A percentile compares a stretch with the other conserved stretches of the same genome.
Conservation (phyloP, 2,888 invertebrate species). For the Campaea margaritaria region DNA sequence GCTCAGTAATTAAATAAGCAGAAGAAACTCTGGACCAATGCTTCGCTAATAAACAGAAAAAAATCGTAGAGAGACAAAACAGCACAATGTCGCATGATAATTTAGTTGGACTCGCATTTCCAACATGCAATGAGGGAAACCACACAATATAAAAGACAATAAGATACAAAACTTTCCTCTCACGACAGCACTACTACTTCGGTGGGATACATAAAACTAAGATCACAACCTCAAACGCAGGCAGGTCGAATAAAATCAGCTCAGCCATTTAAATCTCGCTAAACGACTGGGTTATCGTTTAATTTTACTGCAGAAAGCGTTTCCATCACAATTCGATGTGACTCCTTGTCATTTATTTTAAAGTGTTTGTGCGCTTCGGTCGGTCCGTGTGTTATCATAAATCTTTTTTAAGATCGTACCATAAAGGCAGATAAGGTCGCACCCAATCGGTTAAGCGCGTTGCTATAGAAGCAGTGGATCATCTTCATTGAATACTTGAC, state of each 20-base stretch:
- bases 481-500: background rate
- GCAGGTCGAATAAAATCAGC: conserved; percentile 74
- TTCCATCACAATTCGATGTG: conserved; percentile 84
- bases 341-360: conserved; percentile 85
- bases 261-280: conserved; percentile 82
- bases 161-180: conserved; percentile 31
- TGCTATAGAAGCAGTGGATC: conserved; percentile 12
- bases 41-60: background rate
- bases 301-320: conserved; percentile 85
- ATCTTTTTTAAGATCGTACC: conserved; percentile 84
- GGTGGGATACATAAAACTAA: conserved; percentile 62
- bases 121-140: background rate
- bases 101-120: background rate
- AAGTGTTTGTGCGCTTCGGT: conserved; percentile 75
- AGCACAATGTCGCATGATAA: conserved; percentile 6
- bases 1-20: conserved; percentile 15
- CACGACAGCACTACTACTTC: conserved; percentile 53
- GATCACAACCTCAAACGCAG: conserved; percentile 68
- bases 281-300: conserved; percentile 84
- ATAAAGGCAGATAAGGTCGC: conserved; percentile 84
- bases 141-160: background rate
- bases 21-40: background rate
- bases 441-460: conserved; percentile 70
- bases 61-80: background rate
- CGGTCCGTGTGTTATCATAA: conserved; percentile 84